Conservation (phyloP, 2,113 vertebrate genomes). For the Cariama cristata region DNA sequence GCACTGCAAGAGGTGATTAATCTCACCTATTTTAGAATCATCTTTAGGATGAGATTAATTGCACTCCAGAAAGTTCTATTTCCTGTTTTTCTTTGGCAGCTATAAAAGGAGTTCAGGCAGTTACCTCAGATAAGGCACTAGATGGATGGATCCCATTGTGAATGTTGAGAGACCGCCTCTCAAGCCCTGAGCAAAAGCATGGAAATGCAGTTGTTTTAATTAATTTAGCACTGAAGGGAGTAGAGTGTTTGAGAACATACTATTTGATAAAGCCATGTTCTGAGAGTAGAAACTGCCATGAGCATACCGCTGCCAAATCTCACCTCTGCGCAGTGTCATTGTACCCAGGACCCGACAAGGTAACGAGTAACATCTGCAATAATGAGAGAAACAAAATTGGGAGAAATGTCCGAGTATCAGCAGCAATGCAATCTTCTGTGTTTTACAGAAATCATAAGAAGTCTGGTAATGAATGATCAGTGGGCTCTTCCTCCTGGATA, state of each 20-base stretch:
- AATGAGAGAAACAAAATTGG: neutral
- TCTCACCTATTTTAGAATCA: neutral
- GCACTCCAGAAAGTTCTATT: neutral
- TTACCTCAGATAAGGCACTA: neutral
- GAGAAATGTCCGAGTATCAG: neutral
- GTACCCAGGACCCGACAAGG: neutral
- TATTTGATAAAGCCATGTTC: neutral
- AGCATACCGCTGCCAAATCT: neutral
- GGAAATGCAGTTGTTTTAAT: neutral
- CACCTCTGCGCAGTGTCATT: neutral
- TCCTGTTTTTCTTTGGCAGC: neutral
- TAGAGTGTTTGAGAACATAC: neutral
- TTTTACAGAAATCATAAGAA: neutral
- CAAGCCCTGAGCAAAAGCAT: neutral
- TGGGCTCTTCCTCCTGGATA: neutral
- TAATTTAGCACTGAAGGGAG: neutral
- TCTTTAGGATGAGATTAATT: constrained; percentile 16
- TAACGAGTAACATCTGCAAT: neutral
- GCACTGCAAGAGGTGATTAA: neutral
- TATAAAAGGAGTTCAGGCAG: neutral
- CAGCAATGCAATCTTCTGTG: neutral
- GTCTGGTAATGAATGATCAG: neutral
- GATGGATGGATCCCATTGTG: neutral
- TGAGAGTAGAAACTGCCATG: neutral
- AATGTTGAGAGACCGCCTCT: neutral